Base-by-base conservation (phyloP, 2,888 invertebrate genomes). In the Ectemnius cavifrons region DNA sequence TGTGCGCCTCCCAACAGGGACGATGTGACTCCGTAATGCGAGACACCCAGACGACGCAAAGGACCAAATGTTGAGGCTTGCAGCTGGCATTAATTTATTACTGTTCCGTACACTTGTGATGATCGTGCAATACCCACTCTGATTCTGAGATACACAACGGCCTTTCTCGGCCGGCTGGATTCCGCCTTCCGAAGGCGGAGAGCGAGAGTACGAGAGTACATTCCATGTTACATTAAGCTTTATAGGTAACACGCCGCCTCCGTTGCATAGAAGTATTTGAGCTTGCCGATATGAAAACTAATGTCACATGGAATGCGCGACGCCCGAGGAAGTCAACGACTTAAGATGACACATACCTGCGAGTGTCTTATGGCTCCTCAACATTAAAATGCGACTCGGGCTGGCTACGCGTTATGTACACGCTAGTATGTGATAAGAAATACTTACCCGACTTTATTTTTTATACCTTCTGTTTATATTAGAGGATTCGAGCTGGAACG, bases 391-490 rank as follows among this genome's bases (percentile, higher is more conserved):
- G 67, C 64, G 63, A 58, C n/a, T 20, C 18, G n/a, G 67, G 56
- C 18, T 60, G 56, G 18, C n/a, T 46, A 62, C 20, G 37, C 46
- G 46, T 27, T 59, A 14, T 14, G n/a, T 49, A 47, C n/a, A 63
- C 23, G 63, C 49, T 63, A 49, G 63, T 49, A 63, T 63, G 63
- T 49, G 66, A 66, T 66, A 69, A 65, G 71, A 69, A 64, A 78
- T 71, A 81, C 77, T 82, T 76, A 77, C 77, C 76, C 77, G 78
- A 84, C 76, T 78, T 84, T 83, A 83, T 81, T 84, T 84, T 84
- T 83, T 84, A 79, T 84, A 79, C 81, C 70, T 84, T 84, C 63
- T 75, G 82, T 84, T 84, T 80, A 72, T 79, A 68, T 49, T 61
- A 71, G 65, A 18, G 37, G 47, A 27, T 5, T 37, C 56, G 13